Evolutionary conservation across 2,113 vertebrate genomes (phyloP).

Genomic region (Chrysochloris asiatica): DNA sequence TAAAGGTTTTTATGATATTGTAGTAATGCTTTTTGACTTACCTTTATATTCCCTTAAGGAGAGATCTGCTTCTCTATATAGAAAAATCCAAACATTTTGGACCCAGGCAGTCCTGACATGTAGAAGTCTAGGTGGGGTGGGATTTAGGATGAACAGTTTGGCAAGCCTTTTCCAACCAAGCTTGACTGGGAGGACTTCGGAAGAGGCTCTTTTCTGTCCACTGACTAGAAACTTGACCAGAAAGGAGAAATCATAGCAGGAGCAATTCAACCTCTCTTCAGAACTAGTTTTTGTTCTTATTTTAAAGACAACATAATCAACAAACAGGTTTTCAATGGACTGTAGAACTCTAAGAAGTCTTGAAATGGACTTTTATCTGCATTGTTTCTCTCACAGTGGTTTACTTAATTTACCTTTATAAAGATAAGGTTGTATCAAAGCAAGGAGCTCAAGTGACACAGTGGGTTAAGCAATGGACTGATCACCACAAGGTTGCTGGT

Average conservation of each 20-base stretch:
- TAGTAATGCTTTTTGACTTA: too few species aligned
- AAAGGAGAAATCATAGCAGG: not conserved
- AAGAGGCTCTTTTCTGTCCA: not conserved
- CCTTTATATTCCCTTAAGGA: not conserved
- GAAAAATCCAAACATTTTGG: not conserved
- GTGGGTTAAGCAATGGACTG: too few species aligned
- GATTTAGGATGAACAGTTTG: not conserved
- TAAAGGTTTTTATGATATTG: too few species aligned
- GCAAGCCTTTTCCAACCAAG: not conserved
- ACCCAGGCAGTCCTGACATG: not conserved
- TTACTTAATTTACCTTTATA: slow-evolving; percentile 66
- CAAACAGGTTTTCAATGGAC: slow-evolving; percentile 66
- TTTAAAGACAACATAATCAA: slow-evolving; percentile 72
- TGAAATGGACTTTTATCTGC: slow-evolving; percentile 61
- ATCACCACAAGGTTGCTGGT: too few species aligned
- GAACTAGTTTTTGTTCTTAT: not conserved
- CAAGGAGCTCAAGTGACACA: too few species aligned
- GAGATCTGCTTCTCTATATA: not conserved
- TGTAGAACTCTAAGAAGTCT: slow-evolving; percentile 53
- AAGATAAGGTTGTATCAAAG: slow-evolving; percentile 27
- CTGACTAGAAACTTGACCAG: slow-evolving; percentile 3
- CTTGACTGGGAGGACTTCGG: not conserved
- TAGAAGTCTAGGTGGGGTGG: not conserved
- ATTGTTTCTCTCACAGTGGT: slow-evolving; percentile 58
- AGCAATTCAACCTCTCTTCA: slow-evolving; percentile 21